Evolutionary conservation across 2,797 vertebrate species (phyloP).

Genomic region (Microcaecilia unicolor): DNA sequence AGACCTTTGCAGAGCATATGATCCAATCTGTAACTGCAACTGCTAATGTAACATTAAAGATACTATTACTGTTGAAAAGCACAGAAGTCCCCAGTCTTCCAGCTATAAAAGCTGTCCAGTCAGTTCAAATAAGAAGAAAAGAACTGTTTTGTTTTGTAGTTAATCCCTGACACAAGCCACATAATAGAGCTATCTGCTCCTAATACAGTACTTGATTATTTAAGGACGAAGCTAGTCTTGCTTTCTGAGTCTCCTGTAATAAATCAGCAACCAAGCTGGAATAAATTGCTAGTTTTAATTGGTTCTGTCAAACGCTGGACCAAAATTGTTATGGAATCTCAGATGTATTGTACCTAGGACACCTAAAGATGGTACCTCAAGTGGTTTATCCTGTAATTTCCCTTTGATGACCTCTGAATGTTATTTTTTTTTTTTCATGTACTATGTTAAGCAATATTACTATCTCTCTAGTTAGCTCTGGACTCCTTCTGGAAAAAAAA

Average conservation of each 20-base stretch:
- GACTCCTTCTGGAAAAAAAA: too few relatives aligned
- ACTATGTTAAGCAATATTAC: fast-evolving
- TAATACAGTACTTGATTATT: constrained; percentile 57
- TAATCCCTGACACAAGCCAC: constrained; percentile 53
- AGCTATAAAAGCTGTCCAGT: constrained; percentile 44
- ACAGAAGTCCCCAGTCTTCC: constrained; percentile 59
- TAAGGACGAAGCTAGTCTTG: constrained; percentile 43
- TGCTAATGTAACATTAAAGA: constrained; percentile 57
- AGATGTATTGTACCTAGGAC: too few relatives aligned
- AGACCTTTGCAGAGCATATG: constrained; percentile 42
- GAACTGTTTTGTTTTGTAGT: constrained; percentile 58
- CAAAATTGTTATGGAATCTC: too few relatives aligned
- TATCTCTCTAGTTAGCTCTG: too few relatives aligned
- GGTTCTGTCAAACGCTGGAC: constrained; percentile 14
- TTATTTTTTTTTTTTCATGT: too few relatives aligned
- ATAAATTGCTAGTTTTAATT: constrained; percentile 24
- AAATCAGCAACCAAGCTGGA: constrained; percentile 27
- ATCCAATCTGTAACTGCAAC: constrained; percentile 64
- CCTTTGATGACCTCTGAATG: neutral
- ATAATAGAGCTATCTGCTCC: constrained; percentile 58
- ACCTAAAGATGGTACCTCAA: too few relatives aligned
- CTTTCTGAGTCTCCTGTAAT: constrained; percentile 43
- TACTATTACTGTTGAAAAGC: constrained; percentile 55
- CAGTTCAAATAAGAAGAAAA: constrained; percentile 51
- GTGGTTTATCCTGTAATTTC: constrained; percentile 37